Evolutionary conservation across 2,113 vertebrate genomes (phyloP).

Genomic region (Thinocorus orbignyianus): DNA sequence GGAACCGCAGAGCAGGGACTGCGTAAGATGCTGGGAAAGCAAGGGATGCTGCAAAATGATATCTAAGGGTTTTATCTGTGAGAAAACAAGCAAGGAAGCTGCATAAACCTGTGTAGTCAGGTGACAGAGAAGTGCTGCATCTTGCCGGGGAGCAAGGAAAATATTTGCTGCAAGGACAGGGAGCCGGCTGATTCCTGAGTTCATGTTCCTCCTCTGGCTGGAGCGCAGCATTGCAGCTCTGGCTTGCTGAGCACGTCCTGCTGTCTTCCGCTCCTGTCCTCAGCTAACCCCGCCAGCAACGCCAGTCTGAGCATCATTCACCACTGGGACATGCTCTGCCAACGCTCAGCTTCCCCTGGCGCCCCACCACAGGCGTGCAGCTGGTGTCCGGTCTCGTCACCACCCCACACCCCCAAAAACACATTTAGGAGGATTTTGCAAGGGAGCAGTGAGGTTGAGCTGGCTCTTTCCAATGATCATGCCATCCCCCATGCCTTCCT

Average conservation of each 20-base stretch:
- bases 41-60: neutral
- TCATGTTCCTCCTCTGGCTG: conserved; percentile 50
- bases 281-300: neutral
- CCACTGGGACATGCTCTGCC: neutral
- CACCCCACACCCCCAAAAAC: neutral
- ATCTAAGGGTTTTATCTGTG: neutral
- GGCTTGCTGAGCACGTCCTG: conserved; percentile 16
- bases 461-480: neutral
- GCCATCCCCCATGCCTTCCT: neutral
- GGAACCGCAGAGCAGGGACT: neutral
- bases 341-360: neutral
- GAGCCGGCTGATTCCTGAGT: neutral
- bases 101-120: conserved; percentile 1
- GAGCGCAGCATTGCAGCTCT: conserved; percentile 51
- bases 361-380: neutral
- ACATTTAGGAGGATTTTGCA: neutral
- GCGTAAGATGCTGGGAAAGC: neutral
- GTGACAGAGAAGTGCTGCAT: conserved; percentile 1
- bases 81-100: neutral
- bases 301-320: neutral
- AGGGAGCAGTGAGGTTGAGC: rapidly evolving
- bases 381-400: rapidly evolving
- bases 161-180: conserved; percentile 42
- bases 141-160: neutral
- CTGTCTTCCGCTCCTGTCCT: conserved; percentile 32